phyloP scores from a whole-genome alignment of 2,797 vertebrate species.

The Tadarida brasiliensis region DNA sequence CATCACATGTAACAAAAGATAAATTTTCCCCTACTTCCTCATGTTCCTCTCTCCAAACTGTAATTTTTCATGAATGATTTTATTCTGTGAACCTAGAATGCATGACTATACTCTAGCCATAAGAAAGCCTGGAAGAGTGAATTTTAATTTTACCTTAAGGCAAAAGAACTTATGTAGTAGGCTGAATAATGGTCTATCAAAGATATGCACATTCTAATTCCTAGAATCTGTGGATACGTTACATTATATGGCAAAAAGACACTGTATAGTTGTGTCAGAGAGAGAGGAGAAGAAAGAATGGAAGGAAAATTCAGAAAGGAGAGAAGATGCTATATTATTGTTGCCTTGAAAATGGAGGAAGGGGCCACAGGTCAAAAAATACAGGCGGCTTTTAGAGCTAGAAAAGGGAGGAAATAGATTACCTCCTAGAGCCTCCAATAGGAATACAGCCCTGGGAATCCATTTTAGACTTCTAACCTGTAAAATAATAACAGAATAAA shows the following conservation, averaged over 20 bases:
- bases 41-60: not conserved
- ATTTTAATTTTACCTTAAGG: not conserved
- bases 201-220: not conserved
- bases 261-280: not conserved
- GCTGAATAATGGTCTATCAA: not conserved
- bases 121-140: not conserved
- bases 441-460: not conserved
- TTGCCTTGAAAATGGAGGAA: not conserved
- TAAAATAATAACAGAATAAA: not conserved
- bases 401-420: not conserved
- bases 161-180: not conserved
- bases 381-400: not conserved
- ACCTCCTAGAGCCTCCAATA: not conserved
- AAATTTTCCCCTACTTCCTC: not conserved
- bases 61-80: not conserved
- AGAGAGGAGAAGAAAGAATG: not conserved
- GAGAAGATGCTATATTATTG: not conserved
- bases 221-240: not conserved
- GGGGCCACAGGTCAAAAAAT: not conserved
- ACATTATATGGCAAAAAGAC: not conserved
- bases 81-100: not conserved
- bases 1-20: not conserved
- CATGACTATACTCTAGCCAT: not conserved
- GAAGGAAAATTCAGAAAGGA: not conserved
- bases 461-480: not conserved